Evolutionary conservation across 2,797 vertebrate species (phyloP).

Genomic region (Rhodeus uyekii): DNA sequence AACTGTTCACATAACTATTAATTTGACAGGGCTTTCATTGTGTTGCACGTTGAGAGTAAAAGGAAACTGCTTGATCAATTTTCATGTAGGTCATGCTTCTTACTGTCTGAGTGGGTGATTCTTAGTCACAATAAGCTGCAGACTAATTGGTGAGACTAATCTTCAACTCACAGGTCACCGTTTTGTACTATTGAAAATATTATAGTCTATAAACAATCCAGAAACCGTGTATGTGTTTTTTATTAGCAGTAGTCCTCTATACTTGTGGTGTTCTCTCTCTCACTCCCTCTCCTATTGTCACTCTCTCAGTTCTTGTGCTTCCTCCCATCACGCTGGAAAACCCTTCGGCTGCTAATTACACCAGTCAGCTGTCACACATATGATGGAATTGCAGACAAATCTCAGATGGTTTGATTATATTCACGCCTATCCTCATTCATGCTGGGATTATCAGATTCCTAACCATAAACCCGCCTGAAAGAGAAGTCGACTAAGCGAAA

Average conservation of each 20-base stretch:
- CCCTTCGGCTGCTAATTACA: constrained; percentile 27
- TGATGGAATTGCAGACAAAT: constrained; percentile 25
- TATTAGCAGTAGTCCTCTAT: constrained; percentile 1
- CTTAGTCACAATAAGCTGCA: not conserved
- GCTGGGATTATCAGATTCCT: constrained; percentile 44
- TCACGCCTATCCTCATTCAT: constrained; percentile 38
- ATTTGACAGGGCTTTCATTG: not conserved
- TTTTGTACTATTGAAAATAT: not conserved
- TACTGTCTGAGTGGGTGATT: not conserved
- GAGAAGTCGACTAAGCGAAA: constrained; percentile 10
- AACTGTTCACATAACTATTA: not conserved
- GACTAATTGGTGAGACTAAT: not conserved
- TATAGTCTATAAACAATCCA: not conserved
- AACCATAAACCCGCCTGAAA: constrained; percentile 33
- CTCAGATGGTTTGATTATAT: constrained; percentile 21
- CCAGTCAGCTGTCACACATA: constrained; percentile 41
- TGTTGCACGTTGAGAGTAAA: not conserved
- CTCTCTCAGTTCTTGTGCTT: not conserved
- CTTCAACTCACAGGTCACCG: not conserved
- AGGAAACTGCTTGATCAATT: not conserved
- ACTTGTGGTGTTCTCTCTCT: not conserved
- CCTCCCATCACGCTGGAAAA: not conserved
- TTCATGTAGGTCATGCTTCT: not conserved
- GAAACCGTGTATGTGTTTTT: not conserved
- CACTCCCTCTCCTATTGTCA: too few species aligned